Evolutionary conservation across 23 tunicate species (phyloP), one percentile per base, ranked within the genome.

Genomic region (Botrylloides violaceus): DNA sequence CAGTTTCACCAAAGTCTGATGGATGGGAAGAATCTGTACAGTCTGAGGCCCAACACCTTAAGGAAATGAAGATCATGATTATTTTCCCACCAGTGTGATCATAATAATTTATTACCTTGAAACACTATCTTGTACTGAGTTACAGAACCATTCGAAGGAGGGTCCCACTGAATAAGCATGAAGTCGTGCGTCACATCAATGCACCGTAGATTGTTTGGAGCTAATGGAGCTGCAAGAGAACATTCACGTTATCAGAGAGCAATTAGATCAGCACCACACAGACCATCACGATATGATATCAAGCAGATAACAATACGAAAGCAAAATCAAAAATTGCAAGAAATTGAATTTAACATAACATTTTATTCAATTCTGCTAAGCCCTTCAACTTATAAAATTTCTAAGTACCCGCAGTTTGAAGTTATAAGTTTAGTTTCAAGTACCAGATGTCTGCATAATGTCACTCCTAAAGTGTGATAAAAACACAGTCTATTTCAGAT

Each of bases 1-100:
- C 65, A 85, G 70, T 0, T 79, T 65, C 32, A 79, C 94, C 26
- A 78, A 59, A 2, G 81, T 79, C 74, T 85, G 94, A 25, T 49
- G 77, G 3, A 71, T 58, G 0, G 94, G 94, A 25, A 85, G 81
- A 2, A 49, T 2, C 49, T 85, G 84, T 2, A 62, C 66, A 7
- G 94, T 85, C 0, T 79, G 81, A 3, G 77, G 64, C 1, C 94
- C 94, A 23, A 76, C 25, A 24, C 94, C 94, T 85, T 43, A 60
- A 27, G 15, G 1, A 1, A 20, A 24, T 24, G 21, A 60, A 60
- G 26, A 20, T 24, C n/a, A 0, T 25, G 65, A 24, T 60, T 60
- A 43, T 15, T 7, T 15, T 7, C 53, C 9, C 12, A 15, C 53
- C 53, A 43, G 53, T 43, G 53, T 9, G 15, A 43, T 7, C 53